These are phyloP conservation scores for Upupa epops DNA, from an alignment of 2,113 vertebrate species.

Conservation along the genomic window DNA sequence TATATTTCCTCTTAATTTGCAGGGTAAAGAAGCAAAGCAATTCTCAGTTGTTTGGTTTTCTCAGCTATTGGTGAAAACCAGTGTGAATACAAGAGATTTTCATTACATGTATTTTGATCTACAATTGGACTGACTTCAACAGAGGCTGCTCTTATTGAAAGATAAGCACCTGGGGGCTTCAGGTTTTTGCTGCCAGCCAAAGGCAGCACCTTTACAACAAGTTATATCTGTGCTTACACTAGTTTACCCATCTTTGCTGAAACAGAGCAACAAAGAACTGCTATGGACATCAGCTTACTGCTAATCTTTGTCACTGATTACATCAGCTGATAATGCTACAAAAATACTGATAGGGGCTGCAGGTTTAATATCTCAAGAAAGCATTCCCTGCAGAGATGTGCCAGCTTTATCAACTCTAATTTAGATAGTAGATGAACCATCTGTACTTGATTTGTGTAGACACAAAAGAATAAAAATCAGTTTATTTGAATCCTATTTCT, in stretches of 20 bases:
- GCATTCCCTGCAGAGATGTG: constrained; percentile 1
- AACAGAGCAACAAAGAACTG: background rate
- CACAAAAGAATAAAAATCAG: constrained; percentile 43
- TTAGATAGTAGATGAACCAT: constrained; percentile 52
- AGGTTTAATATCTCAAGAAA: constrained; percentile 49
- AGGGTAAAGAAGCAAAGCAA: background rate
- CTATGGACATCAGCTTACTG: background rate
- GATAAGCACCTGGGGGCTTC: background rate
- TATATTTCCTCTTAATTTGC: background rate
- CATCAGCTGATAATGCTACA: background rate
- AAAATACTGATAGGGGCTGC: constrained; percentile 26
- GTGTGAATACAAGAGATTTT: background rate
- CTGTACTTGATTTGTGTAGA: constrained; percentile 49
- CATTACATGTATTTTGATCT: background rate
- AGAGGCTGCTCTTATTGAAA: background rate
- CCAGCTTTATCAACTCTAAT: constrained; percentile 52
- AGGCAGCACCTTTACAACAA: background rate
- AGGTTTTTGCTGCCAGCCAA: background rate
- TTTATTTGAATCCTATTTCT: background rate
- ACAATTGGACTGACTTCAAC: background rate
- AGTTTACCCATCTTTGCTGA: background rate
- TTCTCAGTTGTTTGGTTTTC: background rate
- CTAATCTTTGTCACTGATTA: constrained; percentile 32
- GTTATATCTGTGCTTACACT: background rate
- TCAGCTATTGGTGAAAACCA: background rate